Base-by-base conservation (phyloP, 2,797 vertebrate species). In the Ptychobarbus kaznakovi region DNA sequence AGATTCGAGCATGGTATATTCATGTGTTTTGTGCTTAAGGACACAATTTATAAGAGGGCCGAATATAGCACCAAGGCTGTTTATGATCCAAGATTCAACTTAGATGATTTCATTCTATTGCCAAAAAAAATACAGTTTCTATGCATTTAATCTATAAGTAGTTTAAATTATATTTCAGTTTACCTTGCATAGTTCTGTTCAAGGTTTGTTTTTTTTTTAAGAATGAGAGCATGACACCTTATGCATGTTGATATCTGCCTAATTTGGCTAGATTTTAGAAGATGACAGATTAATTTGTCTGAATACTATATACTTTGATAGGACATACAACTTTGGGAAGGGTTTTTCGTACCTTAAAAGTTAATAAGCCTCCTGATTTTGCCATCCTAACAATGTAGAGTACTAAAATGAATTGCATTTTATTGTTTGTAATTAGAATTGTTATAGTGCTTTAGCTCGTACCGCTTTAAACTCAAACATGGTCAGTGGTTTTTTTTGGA, bases 401-500 rank as follows among this genome's bases (percentile, higher is more conserved):
- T 46, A 44, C 20, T 46, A 68, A 38, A 2, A 42, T 66, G 25
- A 10, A 38, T 44, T 61, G n/a, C 8, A 25, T 65, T 38, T 16
- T 18, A 20, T 63, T 22, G 44, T 18, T 63, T 63, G 22, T 3
- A 65, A 16, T 63, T 56, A 40, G 8, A 35, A 18, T 25, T 20
- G 49, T 18, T 56, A 28, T 28, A 25, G 5, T 28, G 80, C 9
- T 72, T 56, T 70, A 56, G 80, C 9, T 40, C 25, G 4, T 32
- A 49, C 22, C 3, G 69, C 66, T 81, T 56, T 56, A 74, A 82
- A 49, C 13, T 74, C 28, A 53, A 22, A 70, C 66, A 69, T 78
- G 65, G 46, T 58, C 49, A 68, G 13, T 63, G 38, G 0, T 8
- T 84, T 79, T 83, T 83, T 32, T 76, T 79, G 58, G 10, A 70